Evolutionary conservation across 1,140 invertebrate genomes (phyloP), one percentile per base, ranked within the genome.

Genomic region (Oreohelix idahoensis): DNA sequence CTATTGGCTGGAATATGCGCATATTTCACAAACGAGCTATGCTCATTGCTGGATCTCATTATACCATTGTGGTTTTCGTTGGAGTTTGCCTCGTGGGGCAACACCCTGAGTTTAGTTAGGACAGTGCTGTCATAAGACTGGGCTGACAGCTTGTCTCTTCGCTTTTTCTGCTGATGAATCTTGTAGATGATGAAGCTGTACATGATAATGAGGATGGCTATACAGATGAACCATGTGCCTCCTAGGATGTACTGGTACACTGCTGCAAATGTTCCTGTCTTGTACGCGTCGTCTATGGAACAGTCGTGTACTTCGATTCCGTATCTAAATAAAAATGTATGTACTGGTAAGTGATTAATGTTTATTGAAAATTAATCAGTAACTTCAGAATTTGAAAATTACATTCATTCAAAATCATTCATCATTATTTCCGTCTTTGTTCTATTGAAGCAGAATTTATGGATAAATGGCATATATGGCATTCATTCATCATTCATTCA

Each of bases 101-200:
- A 36, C 38, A 74, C 10, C 29, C 23, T 26, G 1, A n/a, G 71
- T 42, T 23, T 39, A 1, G 32, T 38, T 23, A 66, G 26, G 29
- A 32, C 69, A 0, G 17, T 17, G 69, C 79, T 51, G 38, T 29
- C 63, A 26, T 23, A 20, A 26, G 36, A 45, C 13, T 81, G 42
- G 4, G 8, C n/a, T 1, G 79, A 71, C 2, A 81, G 51, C 4
- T 70, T 81, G 4, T 26, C 11, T 11, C 79, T 35, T 71, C 79
- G 36, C 42, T 51, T 70, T 36, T 71, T 49, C 79, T 81, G 79
- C 5, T n/a, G 13, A 17, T 36, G 38, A 23, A 81, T 81, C 0
- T 81, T 81, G 42, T 71, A 70, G 29, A 81, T 71, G 42, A 81
- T 51, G 13, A 71, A 45, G 39, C 79, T 66, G 42, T 81, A 81